Percentiles rank a stretch among this genome's conserved stretches.
These are phyloP conservation scores for Cloeon dipterum DNA, from an alignment of 2,888 invertebrate genomes.

Conservation along the genomic window DNA sequence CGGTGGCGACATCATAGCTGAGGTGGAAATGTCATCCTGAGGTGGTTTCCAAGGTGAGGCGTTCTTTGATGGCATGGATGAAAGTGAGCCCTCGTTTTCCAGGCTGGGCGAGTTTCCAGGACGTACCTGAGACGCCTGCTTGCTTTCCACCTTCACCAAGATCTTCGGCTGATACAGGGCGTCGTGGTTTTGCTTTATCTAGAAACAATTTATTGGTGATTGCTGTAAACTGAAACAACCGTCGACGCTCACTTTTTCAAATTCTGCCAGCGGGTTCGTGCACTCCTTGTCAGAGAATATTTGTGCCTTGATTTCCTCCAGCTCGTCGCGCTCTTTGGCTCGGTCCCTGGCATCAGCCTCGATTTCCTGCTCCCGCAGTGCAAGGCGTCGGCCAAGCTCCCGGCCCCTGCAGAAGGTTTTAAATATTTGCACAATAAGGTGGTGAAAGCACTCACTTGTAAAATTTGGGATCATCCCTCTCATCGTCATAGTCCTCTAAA, in stretches of 20 bases:
- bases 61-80: neutral
- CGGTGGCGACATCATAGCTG: constrained; percentile 3
- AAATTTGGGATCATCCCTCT: constrained; percentile 89
- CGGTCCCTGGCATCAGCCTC: constrained; percentile 80
- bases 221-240: neutral
- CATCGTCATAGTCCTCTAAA: constrained; percentile 97
- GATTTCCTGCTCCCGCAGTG: constrained; percentile 81
- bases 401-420: constrained; percentile 43
- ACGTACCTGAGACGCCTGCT: too few relatives aligned
- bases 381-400: constrained; percentile 71
- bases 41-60: neutral
- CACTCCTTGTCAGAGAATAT: constrained; percentile 41
- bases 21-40: neutral
- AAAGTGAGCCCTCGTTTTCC: too few relatives aligned
- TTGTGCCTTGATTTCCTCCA: constrained; percentile 58
- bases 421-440: neutral
- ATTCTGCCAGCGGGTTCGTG: constrained; percentile 38
- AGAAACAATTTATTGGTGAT: constrained; percentile 9
- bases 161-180: constrained; percentile 66
- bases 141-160: constrained; percentile 30
- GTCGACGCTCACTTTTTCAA: constrained; percentile 27
- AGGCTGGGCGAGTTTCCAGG: too few relatives aligned
- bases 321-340: constrained; percentile 67
- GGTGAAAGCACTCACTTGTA: constrained; percentile 41
- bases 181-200: constrained; percentile 50